Conservation (phyloP, 2,113 vertebrate genomes). For the Protomyctophum bolini region DNA sequence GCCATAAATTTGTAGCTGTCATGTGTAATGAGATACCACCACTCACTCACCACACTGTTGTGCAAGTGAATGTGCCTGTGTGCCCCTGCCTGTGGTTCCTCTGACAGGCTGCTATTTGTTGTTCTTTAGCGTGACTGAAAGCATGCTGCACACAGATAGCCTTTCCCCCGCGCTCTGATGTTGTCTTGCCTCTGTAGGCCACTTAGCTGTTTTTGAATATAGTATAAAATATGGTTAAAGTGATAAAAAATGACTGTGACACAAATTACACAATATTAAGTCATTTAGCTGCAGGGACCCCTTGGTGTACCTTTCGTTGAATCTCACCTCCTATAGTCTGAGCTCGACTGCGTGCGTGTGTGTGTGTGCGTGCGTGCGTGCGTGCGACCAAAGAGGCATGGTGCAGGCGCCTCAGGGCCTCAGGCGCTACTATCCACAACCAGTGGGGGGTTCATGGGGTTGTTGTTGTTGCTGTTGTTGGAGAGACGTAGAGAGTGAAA, state of each 20-base stretch:
- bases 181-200: too few species aligned
- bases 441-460: conserved; percentile 11
- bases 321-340: too few species aligned
- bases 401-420: neutral
- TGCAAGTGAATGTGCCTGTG: conserved; percentile 6
- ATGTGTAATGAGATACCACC: conserved; percentile 19
- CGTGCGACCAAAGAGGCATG: conserved; percentile 11
- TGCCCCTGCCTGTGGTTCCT: neutral
- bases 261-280: too few species aligned
- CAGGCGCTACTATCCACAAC: conserved; percentile 21
- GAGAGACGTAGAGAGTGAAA: too few species aligned
- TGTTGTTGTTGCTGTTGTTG: too few species aligned
- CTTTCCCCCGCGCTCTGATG: neutral
- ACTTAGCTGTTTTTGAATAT: too few species aligned
- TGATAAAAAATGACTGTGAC: too few species aligned
- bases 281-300: too few species aligned
- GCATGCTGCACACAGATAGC: conserved; percentile 44
- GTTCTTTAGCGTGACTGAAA: conserved; percentile 3
- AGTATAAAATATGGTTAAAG: too few species aligned
- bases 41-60: neutral
- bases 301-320: too few species aligned
- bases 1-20: conserved; percentile 12
- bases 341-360: too few species aligned
- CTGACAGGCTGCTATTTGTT: conserved; percentile 15
- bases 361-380: too few species aligned